Evolutionary conservation across 2,113 vertebrate species (phyloP).

Genomic region (Lucifuga dentata): DNA sequence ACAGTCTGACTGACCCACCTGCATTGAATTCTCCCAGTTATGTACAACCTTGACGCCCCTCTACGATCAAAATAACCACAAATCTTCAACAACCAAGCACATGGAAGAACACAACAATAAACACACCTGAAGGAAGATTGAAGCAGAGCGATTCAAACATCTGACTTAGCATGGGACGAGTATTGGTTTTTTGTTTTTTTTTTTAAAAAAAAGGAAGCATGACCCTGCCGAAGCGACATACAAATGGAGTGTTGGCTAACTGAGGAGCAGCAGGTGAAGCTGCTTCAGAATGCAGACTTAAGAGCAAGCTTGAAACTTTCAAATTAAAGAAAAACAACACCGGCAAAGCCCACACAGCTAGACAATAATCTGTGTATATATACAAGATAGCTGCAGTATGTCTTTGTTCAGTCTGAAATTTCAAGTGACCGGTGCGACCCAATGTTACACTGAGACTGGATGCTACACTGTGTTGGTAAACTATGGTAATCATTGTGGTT

Average conservation of each 20-base stretch:
- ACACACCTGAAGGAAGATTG: conserved; percentile 22
- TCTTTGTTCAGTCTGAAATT: conserved; percentile 47
- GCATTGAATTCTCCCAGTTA: conserved; percentile 47
- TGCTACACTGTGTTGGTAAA: conserved; percentile 26
- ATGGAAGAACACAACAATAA: conserved; percentile 61
- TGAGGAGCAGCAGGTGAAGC: conserved; percentile 19
- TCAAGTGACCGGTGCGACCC: conserved; percentile 37
- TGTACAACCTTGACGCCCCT: conserved; percentile 69
- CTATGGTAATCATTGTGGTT: conserved; percentile 66
- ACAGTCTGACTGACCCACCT: conserved; percentile 46
- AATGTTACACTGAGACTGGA: conserved; percentile 3
- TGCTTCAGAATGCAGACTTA: conserved; percentile 28
- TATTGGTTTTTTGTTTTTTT: too few species aligned
- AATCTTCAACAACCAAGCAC: conserved; percentile 28
- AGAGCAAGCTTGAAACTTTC: conserved; percentile 78
- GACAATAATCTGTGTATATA: conserved; percentile 57
- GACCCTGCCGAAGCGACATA: conserved; percentile 34
- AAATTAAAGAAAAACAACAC: conserved; percentile 57
- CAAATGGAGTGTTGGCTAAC: conserved; percentile 81
- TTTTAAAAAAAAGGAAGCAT: conserved; percentile 1
- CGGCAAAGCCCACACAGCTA: conserved; percentile 47
- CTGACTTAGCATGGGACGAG: conserved; percentile 50
- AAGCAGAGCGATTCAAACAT: conserved; percentile 29
- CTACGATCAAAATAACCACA: conserved; percentile 87
- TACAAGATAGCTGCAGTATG: conserved; percentile 69